Evolutionary conservation across 2,888 invertebrate species (phyloP), one percentile per base, ranked within the genome.

Genomic region (Pyrrhia umbra): DNA sequence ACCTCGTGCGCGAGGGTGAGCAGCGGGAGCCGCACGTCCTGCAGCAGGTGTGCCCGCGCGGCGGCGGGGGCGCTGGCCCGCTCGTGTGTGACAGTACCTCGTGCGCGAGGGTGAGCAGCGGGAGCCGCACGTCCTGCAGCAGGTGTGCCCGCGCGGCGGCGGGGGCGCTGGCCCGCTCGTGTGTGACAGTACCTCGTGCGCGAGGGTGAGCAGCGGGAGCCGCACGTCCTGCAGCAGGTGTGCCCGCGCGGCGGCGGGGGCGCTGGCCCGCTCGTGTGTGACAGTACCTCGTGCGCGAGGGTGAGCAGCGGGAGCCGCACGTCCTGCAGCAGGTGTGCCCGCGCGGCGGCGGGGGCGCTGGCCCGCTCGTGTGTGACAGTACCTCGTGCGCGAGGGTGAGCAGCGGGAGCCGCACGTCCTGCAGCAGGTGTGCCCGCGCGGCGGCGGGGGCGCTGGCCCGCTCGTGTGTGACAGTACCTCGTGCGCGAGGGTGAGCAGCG

Each of bases 221-320:
- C 57, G 39, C 3, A 82, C 52, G 69, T 85, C 83, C 5, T 63
- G 75, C 34, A 72, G 65, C 23, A 69, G 76, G 15, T 49, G 66
- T 61, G 54, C 55, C 0, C 75, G 42, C 20, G 57, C 47, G 52
- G 69, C 58, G 75, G 58, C 50, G 15, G 56, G 50, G 47, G 73
- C 39, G 47, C 62, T 23, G 51, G 69, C 23, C 27, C 80, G 55
- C 63, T 39, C 58, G 2, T n/a, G n/a, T n/a, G n/a, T n/a, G n/a
- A n/a, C n/a, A n/a, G 75, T 8, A 81, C 84, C 37, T 77, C 80
- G 4, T 45, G 61, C 39, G 76, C 79, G 37, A 88, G 67, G 5
- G 72, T 61, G 1, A 54, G 72, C 34, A 87, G 80, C 57, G 80
- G 1, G 0, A n/a, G 66, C 13, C 57, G 39, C 3, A 82, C 52